Evolutionary conservation across 2,113 vertebrate species (phyloP), one percentile per base, ranked within the genome.

Genomic region (Gnathonemus echidnorhynchus): DNA sequence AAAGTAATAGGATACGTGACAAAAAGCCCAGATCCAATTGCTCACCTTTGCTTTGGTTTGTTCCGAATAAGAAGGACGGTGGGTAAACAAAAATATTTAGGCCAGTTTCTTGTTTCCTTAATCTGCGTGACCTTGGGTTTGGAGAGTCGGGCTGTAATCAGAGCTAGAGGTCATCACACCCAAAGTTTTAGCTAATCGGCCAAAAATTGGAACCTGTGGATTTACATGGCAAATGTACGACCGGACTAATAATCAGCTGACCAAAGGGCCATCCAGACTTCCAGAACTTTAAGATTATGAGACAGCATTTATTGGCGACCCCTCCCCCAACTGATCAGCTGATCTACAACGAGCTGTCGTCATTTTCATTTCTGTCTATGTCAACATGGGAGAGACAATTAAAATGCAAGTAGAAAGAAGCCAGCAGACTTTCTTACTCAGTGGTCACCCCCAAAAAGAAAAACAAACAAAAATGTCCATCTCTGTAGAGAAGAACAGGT

Each of bases 71-170:
- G 86, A 53, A 53, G 19, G 86, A 17, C 13, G 10, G 50, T 17
- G 50, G 50, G 31, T 35, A 87, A 87, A 53, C 48, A 87, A 53
- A 87, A 86, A 48, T 86, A 49, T 86, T 48, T 49, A 27, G 84
- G n/a, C 24, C 48, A 50, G 45, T 86, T 86, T 49, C 83, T 70
- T 86, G 21, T 87, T 27, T 87, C 86, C 13, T 87, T 53, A 87
- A 87, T 49, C 48, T 53, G 53, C 17, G 11, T 87, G 86, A 53
- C 86, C 86, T 87, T 56, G 15, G 48, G 48, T 86, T 48, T 15
- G 45, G 84, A 50, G 50, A 52, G 50, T 53, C 17, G 11, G 50
- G 3, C 27, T 87, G 27, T 87, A 53, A 87, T 87, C 86, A 53
- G 50, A 53, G 86, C 39, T 52, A 87, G 17, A 87, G 46, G 24